Percentiles rank a stretch among this genome's conserved stretches.
Evolutionary conservation across 1,140 invertebrate species (phyloP).

Genomic region (Aleiodes sp.): DNA sequence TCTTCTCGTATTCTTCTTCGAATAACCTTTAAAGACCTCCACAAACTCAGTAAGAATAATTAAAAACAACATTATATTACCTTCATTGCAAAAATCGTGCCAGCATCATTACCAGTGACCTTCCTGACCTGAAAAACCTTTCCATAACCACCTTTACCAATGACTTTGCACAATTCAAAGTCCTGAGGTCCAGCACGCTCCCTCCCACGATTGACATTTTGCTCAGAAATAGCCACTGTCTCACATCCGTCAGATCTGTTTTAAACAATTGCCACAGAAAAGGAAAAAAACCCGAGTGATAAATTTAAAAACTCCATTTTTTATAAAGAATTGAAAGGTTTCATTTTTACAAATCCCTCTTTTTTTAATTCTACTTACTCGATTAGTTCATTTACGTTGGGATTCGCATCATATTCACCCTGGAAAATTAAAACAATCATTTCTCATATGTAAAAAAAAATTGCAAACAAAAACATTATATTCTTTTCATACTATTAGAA

Average conservation of each 20-base stretch:
- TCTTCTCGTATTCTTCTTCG: not conserved
- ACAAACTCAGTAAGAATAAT: not conserved
- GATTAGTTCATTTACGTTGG: constrained; percentile 78
- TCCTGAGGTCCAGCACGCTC: constrained; percentile 88
- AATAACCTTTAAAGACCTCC: not conserved
- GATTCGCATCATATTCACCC: constrained; percentile 80
- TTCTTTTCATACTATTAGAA: no score
- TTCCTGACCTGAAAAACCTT: constrained; percentile 97
- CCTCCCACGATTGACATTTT: constrained; percentile 85
- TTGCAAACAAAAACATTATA: no score
- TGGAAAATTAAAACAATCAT: constrained; percentile 52
- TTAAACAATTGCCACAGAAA: constrained; percentile 42
- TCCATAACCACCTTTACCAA: constrained; percentile 99
- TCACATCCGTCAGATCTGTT: constrained; percentile 80
- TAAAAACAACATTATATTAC: constrained; percentile 53
- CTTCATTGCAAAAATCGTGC: constrained; percentile 99
- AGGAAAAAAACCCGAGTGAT: constrained; percentile 18
- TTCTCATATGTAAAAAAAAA: no score
- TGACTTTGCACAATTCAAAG: constrained; percentile 94
- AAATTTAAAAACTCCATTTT: not conserved
- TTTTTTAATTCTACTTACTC: constrained; percentile 74
- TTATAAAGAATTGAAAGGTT: not conserved
- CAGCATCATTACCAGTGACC: constrained; percentile 87
- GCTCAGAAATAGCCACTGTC: constrained; percentile 84
- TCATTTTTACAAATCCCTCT: not conserved